phyloP scores from a whole-genome alignment of 2,888 invertebrate genomes.

The Schrankia costaestrigalis region DNA sequence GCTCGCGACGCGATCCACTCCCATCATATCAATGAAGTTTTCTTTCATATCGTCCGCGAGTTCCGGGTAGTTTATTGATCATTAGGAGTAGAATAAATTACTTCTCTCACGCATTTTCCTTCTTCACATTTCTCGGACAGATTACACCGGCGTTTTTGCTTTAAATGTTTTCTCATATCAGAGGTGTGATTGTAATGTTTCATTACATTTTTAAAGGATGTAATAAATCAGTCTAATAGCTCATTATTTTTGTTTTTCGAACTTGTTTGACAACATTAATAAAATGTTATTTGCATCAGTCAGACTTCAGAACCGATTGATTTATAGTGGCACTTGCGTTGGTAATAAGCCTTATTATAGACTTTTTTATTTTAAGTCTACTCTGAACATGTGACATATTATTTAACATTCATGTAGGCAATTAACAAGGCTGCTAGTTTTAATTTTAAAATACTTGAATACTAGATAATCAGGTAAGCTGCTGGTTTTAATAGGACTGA shows the following conservation, averaged over 20 bases:
- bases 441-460: too few species aligned
- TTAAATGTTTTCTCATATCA: neutral
- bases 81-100: conserved; percentile 21
- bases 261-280: conserved; percentile 27
- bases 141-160: conserved; percentile 7
- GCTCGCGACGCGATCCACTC: conserved; percentile 8
- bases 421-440: too few species aligned
- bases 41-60: conserved; percentile 30
- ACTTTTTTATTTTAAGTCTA: too few species aligned
- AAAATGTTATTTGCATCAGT: conserved; percentile 28
- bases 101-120: conserved; percentile 21
- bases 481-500: too few species aligned
- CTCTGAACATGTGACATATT: too few species aligned
- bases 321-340: conserved; percentile 13
- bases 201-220: conserved; percentile 23
- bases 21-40: conserved; percentile 31
- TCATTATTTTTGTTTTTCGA: conserved; percentile 20
- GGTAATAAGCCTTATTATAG: too few species aligned
- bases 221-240: conserved; percentile 29
- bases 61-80: conserved; percentile 38
- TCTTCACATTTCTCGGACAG: conserved; percentile 16
- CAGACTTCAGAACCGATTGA: conserved; percentile 15
- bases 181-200: conserved; percentile 7
- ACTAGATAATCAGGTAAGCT: too few species aligned
- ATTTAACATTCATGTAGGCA: too few species aligned